Conservation (phyloP, 2,888 invertebrate species). For the Molanna angustata region DNA sequence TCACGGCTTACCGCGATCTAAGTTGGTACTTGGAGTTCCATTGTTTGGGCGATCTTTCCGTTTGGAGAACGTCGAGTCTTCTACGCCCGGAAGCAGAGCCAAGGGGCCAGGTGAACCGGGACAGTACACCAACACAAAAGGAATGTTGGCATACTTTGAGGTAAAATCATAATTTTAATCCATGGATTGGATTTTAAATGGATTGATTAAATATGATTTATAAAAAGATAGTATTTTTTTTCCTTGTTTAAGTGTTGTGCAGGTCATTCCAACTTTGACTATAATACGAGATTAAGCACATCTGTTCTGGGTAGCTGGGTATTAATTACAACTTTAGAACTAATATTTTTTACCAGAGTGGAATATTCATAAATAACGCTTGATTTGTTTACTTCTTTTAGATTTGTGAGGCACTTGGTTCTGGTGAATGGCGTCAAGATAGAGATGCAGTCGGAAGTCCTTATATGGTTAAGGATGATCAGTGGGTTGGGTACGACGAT, state of each 20-base stretch:
- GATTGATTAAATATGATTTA: not conserved
- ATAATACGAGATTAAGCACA: too few relatives aligned
- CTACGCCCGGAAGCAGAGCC: constrained; percentile 57
- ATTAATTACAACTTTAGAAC: too few relatives aligned
- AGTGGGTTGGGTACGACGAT: constrained; percentile 81
- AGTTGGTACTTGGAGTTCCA: constrained; percentile 70
- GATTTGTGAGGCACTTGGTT: constrained; percentile 58
- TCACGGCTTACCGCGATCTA: constrained; percentile 62
- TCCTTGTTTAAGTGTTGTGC: not conserved
- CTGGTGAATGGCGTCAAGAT: constrained; percentile 53
- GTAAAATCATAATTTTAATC: constrained; percentile 39
- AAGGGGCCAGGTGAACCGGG: constrained; percentile 64
- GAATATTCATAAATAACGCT: too few relatives aligned
- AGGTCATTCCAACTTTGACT: not conserved
- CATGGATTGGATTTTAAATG: not conserved
- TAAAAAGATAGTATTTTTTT: not conserved
- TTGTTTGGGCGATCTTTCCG: constrained; percentile 72
- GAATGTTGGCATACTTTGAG: constrained; percentile 71
- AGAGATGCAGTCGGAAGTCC: constrained; percentile 65
- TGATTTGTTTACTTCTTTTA: constrained; percentile 34
- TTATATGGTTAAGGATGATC: constrained; percentile 65
- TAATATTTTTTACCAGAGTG: too few relatives aligned
- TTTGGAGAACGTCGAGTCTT: constrained; percentile 53
- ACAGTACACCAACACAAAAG: constrained; percentile 64
- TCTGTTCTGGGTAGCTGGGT: too few relatives aligned